phyloP scores from a whole-genome alignment of 2,888 invertebrate species.

The Cecidostiba fungosa region DNA sequence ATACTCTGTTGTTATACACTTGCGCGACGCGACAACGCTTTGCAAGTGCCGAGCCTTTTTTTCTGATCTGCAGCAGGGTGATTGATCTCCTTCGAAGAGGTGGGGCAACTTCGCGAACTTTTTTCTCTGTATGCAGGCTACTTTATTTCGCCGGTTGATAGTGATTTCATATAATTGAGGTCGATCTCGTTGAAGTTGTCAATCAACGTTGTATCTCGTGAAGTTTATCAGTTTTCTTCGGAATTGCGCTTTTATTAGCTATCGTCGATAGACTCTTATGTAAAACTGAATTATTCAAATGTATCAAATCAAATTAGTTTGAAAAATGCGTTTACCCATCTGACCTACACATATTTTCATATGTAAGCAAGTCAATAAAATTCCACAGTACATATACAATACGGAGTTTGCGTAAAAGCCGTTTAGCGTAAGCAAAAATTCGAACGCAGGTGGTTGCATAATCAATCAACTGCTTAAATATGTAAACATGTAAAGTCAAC shows the following conservation, averaged over 20 bases:
- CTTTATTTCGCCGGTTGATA: neutral
- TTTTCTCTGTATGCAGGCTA: neutral
- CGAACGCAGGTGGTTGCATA: constrained; percentile 22
- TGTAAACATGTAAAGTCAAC: constrained; percentile 2
- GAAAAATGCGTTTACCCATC: too few species aligned
- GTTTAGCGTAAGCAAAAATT: neutral
- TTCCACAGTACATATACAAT: neutral
- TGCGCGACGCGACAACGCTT: neutral
- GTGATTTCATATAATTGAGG: neutral
- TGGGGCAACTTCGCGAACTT: neutral
- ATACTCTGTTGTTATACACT: neutral
- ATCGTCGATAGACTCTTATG: too few species aligned
- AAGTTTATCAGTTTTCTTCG: neutral
- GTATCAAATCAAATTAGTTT: too few species aligned
- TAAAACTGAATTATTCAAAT: too few species aligned
- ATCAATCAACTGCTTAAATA: constrained; percentile 37
- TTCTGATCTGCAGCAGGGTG: neutral
- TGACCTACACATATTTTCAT: too few species aligned
- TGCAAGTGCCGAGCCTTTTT: neutral
- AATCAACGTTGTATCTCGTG: neutral
- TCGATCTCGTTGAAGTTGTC: neutral
- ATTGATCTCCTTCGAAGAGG: neutral
- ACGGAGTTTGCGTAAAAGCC: neutral
- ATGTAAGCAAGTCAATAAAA: neutral
- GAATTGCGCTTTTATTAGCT: too few species aligned